Base-by-base conservation (phyloP, 2,888 invertebrate genomes). In the Temnothorax ravouxi region DNA sequence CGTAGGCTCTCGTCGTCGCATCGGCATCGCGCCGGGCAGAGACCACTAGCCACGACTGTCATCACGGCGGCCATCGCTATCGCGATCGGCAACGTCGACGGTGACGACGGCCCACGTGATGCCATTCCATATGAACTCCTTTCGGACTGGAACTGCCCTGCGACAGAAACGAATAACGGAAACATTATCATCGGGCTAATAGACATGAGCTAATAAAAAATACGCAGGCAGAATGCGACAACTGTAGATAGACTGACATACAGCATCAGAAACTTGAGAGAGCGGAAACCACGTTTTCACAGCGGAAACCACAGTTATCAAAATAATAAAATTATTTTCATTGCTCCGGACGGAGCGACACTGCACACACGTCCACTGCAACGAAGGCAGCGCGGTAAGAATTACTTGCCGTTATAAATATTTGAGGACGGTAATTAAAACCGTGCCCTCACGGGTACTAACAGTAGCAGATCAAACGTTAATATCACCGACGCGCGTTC, bases 1-100 rank as follows among this genome's bases (percentile, higher is more conserved):
- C 96, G 96, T 88, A 97, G 96, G 88, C 96, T 95, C 75, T 97
- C 96, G 94, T 98, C 98, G 95, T 97, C 97, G 96, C 98, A 98
- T 87, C 96, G 96, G 95, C 98, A 98, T 91, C 97, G 97, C 83
- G 97, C 96, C 71, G 98, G 98, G 94, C 98, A 98, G 87, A 97
- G 96, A 83, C 96, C 96, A 91, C 95, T 95, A 86, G 96, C 96
- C 64, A 95, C 92, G 85, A 94, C 92, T 88, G 94, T 91, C 83
- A 93, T 86, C 66, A 94, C 90, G 82, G 93, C 93, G 80, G 95
- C 95, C 90, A 91, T 95, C 93, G 91, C 94, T 94, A 89, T 93
- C 94, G 92, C 93, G 90, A 95, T 93, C 93, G 95, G 92, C 94
- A 95, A 92, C 93, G 96, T 95, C 95, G 96, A 95, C 93, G 96